These are phyloP conservation scores for Sminthurinus signatus DNA, from an alignment of 1,140 invertebrate genomes.

Conservation along the genomic window DNA sequence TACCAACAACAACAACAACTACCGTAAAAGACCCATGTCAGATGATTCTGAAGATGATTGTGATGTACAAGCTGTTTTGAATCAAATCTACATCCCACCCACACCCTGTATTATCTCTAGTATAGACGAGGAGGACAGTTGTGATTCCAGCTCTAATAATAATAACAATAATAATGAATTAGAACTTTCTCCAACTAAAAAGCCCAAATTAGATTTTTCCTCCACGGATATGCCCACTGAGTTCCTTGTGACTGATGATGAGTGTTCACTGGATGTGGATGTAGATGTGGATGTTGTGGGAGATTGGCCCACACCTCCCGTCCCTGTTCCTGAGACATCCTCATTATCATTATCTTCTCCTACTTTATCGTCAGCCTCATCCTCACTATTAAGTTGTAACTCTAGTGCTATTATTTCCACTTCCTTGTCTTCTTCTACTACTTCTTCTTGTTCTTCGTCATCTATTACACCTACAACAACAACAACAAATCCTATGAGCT, in stretches of 20 bases:
- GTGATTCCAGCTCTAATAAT: not conserved
- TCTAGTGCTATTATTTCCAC: no score
- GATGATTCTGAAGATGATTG: conserved; percentile 54
- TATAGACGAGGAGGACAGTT: conserved; percentile 13
- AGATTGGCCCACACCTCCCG: not conserved
- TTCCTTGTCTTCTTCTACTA: no score
- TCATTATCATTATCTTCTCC: no score
- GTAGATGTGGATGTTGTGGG: no score
- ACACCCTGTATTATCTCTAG: conserved; percentile 59
- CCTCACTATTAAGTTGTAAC: no score
- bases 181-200: conserved; percentile 1
- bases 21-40: conserved; percentile 29
- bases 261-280: no score
- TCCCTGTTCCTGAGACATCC: not conserved
- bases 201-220: conserved; percentile 16
- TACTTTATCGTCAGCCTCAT: no score
- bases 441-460: no score
- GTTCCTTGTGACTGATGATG: conserved; percentile 20
- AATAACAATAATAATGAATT: not conserved
- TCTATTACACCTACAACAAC: no score
- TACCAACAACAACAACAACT: not conserved
- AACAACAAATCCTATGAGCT: no score
- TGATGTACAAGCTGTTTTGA: conserved; percentile 56
- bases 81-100: conserved; percentile 64
- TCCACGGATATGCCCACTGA: conserved; percentile 12